Percentiles rank a stretch among this genome's conserved stretches.
Conservation (phyloP, 2,888 invertebrate species). For the Lycocerus yunnanus region DNA sequence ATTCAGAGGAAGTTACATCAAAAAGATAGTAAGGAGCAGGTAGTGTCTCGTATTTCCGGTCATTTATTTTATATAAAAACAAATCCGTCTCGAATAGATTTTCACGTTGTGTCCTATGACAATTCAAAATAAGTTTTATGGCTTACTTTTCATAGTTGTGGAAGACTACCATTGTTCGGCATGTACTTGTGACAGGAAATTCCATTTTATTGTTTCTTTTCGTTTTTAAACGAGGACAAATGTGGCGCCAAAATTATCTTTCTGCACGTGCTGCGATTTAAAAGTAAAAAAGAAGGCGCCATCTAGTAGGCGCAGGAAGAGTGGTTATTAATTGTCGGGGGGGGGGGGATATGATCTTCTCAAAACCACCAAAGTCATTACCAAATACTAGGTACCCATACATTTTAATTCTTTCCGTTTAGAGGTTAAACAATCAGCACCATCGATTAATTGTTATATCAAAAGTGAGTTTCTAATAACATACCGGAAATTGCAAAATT, state of each 20-base stretch:
- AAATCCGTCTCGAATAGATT: background rate
- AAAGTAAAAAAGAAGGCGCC: no score
- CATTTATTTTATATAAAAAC: background rate
- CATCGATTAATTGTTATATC: no score
- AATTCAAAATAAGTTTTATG: background rate
- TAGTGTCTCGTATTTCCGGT: background rate
- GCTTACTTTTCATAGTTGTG: background rate
- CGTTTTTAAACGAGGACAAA: conserved; percentile 21
- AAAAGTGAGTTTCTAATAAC: no score
- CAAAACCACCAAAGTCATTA: no score
- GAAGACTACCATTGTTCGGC: background rate
- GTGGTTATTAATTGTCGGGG: no score
- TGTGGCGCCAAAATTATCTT: conserved; percentile 24
- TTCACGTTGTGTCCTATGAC: background rate
- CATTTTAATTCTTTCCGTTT: no score
- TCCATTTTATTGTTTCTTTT: conserved; percentile 13
- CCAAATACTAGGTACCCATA: no score
- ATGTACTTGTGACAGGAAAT: conserved; percentile 9
- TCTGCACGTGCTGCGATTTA: conserved; percentile 13
- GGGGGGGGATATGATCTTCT: no score
- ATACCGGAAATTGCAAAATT: no score
- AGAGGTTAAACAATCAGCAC: no score
- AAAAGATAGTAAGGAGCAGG: background rate
- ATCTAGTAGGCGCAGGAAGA: no score
- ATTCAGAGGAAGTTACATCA: background rate